Evolutionary conservation across 2,888 invertebrate species (phyloP), one percentile per base, ranked within the genome.

Genomic region (Microchrysa polita): DNA sequence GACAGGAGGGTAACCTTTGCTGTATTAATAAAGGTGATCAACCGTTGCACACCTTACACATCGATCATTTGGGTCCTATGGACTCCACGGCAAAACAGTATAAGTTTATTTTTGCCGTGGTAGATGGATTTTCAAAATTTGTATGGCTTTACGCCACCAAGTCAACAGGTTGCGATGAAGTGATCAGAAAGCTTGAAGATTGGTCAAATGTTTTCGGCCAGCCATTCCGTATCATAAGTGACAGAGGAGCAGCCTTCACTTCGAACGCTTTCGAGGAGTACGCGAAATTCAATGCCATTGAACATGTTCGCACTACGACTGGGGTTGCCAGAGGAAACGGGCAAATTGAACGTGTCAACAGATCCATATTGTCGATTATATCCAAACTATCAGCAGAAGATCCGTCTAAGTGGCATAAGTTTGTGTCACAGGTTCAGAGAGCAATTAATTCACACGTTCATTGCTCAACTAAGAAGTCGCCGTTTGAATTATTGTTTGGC

Each of bases 171-270:
- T 73, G 77, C 1, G 77, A 76, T 40, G 82, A 84, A 63, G 79
- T 78, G 0, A 4, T 83, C n/a, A 52, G 78, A 0, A 81, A 80
- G 61, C 55, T 83, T 42, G 76, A 78, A n/a, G n/a, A n/a, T n/a
- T n/a, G n/a, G n/a, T n/a, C n/a, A n/a, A n/a, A n/a, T 22, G 77
- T 60, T 10, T 83, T 83, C 77, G 82, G 82, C 12, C 81, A 80
- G 74, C 82, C 82, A 12, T 52, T 5, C 9, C 76, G 80, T 57
- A 79, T 82, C 9, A 52, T 52, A n/a, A 7, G 16, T 5, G 53
- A 52, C 53, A 52, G 18, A 52, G 53, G 53, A 5, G n/a, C 53
- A 52, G 53, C 79, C 83, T 83, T 83, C 72, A 82, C 80, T 0
- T 79, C 81, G 1, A n/a, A 81, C 80, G 0, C 79, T 1, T 84